These are phyloP conservation scores for Leptosomus discolor DNA, from an alignment of 2,113 vertebrate species.

Conservation along the genomic window DNA sequence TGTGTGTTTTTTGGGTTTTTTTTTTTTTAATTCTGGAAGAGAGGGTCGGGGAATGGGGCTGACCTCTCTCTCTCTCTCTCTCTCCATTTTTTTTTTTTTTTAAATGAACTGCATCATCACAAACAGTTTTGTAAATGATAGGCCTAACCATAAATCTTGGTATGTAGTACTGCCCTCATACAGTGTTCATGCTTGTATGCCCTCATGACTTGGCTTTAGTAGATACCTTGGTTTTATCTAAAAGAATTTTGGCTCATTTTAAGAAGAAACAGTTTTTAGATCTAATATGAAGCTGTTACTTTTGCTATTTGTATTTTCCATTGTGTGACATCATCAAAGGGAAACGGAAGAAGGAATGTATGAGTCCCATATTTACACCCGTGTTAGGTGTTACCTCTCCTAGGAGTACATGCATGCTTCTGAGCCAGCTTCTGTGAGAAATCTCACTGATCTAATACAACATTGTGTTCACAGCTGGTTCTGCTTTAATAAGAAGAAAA, in stretches of 20 bases:
- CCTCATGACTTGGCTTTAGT: not conserved
- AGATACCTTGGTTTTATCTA: not conserved
- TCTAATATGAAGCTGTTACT: not conserved
- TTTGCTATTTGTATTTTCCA: not conserved
- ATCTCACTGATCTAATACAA: not conserved
- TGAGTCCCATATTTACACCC: not conserved
- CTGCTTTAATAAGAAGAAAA: not conserved
- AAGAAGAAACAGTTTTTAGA: not conserved
- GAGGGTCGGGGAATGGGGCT: not conserved
- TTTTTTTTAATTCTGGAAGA: not conserved
- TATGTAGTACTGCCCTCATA: not conserved
- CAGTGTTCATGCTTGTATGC: not conserved
- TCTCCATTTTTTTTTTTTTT: not conserved
- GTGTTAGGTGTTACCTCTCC: not conserved
- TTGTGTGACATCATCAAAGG: not conserved
- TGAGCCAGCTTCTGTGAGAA: not conserved
- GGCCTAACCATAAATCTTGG: not conserved
- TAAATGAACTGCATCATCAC: not conserved
- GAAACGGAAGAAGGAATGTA: not conserved
- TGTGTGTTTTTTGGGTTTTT: not conserved
- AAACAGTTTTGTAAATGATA: not conserved
- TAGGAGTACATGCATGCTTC: not conserved
- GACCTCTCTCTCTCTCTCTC: not conserved
- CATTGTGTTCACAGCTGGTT: not conserved
- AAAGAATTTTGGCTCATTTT: not conserved